phyloP scores from a whole-genome alignment of 2,797 vertebrate genomes.

The Pteronotus mesoamericanus region DNA sequence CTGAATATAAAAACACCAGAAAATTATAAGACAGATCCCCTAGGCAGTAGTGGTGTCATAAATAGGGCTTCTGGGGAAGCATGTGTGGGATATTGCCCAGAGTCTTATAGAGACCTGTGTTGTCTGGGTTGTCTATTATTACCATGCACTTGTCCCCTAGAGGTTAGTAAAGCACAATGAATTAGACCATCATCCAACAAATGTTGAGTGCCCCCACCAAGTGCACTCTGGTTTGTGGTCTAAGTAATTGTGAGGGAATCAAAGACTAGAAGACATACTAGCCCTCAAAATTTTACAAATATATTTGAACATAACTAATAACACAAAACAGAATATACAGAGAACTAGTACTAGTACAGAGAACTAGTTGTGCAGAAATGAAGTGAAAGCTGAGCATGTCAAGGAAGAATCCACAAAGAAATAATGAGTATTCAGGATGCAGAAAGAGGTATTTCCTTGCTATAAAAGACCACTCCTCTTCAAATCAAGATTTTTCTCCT shows the following conservation, averaged over 20 bases:
- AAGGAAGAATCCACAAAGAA: background rate
- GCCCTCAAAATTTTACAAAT: background rate
- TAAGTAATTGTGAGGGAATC: background rate
- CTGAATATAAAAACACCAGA: background rate
- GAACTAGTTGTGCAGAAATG: background rate
- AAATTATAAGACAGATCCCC: background rate
- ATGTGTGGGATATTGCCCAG: background rate
- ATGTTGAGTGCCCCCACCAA: no score
- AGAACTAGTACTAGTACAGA: background rate
- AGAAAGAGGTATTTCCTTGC: background rate
- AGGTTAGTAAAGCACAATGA: background rate
- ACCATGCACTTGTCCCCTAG: background rate
- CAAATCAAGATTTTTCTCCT: conserved; percentile 1
- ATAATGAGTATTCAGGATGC: background rate
- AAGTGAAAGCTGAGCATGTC: background rate
- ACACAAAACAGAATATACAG: background rate
- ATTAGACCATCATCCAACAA: background rate
- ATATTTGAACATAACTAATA: background rate
- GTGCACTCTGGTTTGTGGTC: background rate
- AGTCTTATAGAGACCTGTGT: background rate
- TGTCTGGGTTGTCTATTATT: background rate
- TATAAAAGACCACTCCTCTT: background rate
- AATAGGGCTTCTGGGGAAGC: background rate
- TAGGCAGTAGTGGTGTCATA: background rate
- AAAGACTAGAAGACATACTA: background rate